Conservation (phyloP, 1,140 invertebrate species). For the Drosophila burlai region DNA sequence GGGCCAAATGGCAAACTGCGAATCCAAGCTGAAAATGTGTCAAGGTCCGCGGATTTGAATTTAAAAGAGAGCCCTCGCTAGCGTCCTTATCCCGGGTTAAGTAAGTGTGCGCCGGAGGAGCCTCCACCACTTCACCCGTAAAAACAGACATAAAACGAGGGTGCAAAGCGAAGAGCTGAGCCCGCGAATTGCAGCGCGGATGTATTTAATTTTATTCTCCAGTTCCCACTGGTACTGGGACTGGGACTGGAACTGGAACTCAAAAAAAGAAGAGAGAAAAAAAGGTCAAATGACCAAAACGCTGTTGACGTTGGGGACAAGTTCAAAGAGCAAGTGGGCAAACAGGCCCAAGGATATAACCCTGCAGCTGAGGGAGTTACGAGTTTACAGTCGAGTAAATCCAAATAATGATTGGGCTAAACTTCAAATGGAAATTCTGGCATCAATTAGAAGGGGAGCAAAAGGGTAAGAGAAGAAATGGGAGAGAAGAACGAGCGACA, state of each 20-base stretch:
- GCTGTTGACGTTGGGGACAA: conserved; percentile 41
- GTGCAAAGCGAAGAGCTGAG: conserved; percentile 34
- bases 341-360: conserved; percentile 3
- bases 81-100: conserved; percentile 68
- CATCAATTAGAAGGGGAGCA: conserved; percentile 2
- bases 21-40: conserved; percentile 71
- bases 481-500: background rate
- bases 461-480: background rate
- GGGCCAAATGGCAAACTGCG: conserved; percentile 41
- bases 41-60: conserved; percentile 77
- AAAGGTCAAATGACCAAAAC: conserved; percentile 63
- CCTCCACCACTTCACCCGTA: conserved; percentile 46
- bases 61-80: conserved; percentile 34
- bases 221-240: conserved; percentile 29
- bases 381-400: conserved; percentile 34
- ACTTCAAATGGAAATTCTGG: conserved; percentile 13
- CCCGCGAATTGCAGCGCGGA: conserved; percentile 61
- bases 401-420: conserved; percentile 37
- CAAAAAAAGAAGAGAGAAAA: conserved; percentile 18
- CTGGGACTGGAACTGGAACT: background rate
- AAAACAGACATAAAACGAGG: conserved; percentile 70
- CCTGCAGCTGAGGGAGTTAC: conserved; percentile 12
- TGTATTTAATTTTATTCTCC: conserved; percentile 76
- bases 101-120: conserved; percentile 38
- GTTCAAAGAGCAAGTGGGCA: conserved; percentile 51